Conservation (phyloP, 2,888 invertebrate species). For the Brachypalpus laphriformis region DNA sequence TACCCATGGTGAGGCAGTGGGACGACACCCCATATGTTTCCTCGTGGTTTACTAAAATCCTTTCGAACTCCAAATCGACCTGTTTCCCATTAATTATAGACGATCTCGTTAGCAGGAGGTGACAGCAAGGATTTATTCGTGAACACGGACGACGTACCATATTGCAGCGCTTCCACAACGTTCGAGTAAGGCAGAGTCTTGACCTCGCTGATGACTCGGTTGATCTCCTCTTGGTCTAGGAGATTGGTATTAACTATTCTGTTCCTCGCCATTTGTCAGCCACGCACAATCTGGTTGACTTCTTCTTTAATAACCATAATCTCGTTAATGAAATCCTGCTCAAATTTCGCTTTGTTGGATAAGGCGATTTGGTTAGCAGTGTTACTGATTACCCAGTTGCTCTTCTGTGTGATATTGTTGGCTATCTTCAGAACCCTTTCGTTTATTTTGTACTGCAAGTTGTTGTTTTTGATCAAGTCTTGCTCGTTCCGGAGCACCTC, state of each 20-base stretch:
- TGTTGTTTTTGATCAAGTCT: no score
- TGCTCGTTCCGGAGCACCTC: no score
- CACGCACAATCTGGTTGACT: slow-evolving; percentile 42
- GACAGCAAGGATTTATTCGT: slow-evolving; percentile 58
- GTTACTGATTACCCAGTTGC: background rate
- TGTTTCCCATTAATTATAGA: background rate
- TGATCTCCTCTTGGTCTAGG: slow-evolving; percentile 47
- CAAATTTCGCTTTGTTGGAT: background rate
- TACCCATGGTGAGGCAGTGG: no score
- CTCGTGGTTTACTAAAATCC: no score
- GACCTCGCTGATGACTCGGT: slow-evolving; percentile 23
- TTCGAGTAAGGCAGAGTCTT: slow-evolving; percentile 67
- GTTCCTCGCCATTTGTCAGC: slow-evolving; percentile 41
- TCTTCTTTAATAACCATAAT: slow-evolving; percentile 46
- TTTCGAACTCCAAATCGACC: no score
- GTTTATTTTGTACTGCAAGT: no score
- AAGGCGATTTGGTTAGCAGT: no score
- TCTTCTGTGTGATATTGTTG: no score
- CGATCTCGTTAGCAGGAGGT: background rate
- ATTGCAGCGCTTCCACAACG: slow-evolving; percentile 59
- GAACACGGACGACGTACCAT: slow-evolving; percentile 49
- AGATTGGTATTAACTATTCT: slow-evolving; percentile 56
- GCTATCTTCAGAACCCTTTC: no score
- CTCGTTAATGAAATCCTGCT: slow-evolving; percentile 19
- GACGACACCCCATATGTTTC: no score